These are phyloP conservation scores for Drosophila burlai DNA, from an alignment of 1,140 invertebrate species.

Conservation along the genomic window DNA sequence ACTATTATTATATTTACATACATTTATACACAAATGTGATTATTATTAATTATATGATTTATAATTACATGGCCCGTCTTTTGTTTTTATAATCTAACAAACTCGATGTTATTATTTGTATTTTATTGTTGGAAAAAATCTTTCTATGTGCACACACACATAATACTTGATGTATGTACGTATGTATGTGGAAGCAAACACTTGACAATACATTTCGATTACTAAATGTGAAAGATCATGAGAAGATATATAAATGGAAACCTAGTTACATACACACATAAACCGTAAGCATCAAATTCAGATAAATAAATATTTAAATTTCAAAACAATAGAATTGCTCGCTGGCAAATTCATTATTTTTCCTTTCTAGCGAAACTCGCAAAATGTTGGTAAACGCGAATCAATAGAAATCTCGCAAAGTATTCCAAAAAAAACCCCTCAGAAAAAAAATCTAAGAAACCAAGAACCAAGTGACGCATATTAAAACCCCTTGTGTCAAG, in stretches of 20 bases:
- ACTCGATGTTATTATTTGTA: constrained; percentile 19
- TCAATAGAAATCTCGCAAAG: background rate
- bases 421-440: background rate
- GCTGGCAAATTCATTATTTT: background rate
- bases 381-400: too few species aligned
- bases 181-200: constrained; percentile 64
- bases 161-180: constrained; percentile 31
- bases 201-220: constrained; percentile 78
- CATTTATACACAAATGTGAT: constrained; percentile 71
- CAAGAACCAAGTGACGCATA: background rate
- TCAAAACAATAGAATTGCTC: background rate
- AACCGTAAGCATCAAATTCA: constrained; percentile 47
- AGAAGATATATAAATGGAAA: constrained; percentile 45
- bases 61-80: constrained; percentile 39
- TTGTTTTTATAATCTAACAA: constrained; percentile 29
- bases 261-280: constrained; percentile 45
- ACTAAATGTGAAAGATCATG: constrained; percentile 70
- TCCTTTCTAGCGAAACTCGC: fast-evolving
- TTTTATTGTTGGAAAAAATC: constrained; percentile 35
- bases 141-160: constrained; percentile 38
- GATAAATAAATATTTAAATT: constrained; percentile 59
- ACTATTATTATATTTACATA: constrained; percentile 41
- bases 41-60: constrained; percentile 76
- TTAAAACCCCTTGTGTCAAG: background rate
- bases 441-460: background rate